Percentiles rank a stretch among this genome's conserved stretches.
Conservation (phyloP, 2,888 invertebrate genomes). For the Orthonevra nobilis region DNA sequence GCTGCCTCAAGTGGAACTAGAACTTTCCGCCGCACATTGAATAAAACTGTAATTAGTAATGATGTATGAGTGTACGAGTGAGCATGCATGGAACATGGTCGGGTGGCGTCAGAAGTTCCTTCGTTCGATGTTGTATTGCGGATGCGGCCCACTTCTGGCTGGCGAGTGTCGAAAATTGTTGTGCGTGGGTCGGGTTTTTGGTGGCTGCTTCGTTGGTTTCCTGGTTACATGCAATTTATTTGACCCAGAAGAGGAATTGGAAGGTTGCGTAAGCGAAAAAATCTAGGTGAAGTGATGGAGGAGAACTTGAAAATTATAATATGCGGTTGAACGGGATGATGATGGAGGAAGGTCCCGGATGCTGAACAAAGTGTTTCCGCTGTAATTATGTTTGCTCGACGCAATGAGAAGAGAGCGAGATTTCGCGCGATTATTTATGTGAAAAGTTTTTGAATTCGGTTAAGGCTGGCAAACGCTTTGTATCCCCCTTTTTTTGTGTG, state of each 20-base stretch:
- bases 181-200: neutral
- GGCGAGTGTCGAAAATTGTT: too few relatives aligned
- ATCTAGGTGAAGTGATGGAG: slow-evolving; percentile 48
- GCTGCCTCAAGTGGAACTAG: slow-evolving; percentile 13
- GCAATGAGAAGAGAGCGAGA: neutral
- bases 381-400: slow-evolving; percentile 48
- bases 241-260: slow-evolving; percentile 18
- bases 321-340: neutral
- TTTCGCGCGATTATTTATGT: slow-evolving; percentile 43
- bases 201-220: neutral
- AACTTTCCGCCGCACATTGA: neutral
- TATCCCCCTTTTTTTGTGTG: slow-evolving; percentile 43
- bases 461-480: slow-evolving; percentile 37
- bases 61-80: neutral
- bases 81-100: neutral
- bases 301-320: slow-evolving; percentile 39
- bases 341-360: slow-evolving; percentile 2
- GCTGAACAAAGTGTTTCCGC: slow-evolving; percentile 57
- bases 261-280: slow-evolving; percentile 44
- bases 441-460: slow-evolving; percentile 38
- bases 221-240: slow-evolving; percentile 28
- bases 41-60: slow-evolving; percentile 31
- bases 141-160: neutral
- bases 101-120: too few relatives aligned
- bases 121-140: too few relatives aligned